Evolutionary conservation across 2,113 vertebrate genomes (phyloP), one percentile per base, ranked within the genome.

Genomic region (Odontophorus gujanensis): DNA sequence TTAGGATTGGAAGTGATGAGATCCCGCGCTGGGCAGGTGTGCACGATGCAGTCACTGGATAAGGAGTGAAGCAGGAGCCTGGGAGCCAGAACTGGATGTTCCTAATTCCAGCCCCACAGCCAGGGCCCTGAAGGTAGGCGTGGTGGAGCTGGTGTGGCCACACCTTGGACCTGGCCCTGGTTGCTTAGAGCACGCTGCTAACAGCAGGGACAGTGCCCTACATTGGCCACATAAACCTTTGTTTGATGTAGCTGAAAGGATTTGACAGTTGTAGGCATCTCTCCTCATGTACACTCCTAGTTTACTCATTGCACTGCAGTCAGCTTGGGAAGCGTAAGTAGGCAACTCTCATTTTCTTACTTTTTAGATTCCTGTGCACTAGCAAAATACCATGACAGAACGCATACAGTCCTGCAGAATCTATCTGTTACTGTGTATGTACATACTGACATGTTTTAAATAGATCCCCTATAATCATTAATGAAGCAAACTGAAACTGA

Each of bases 61-160:
- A 93, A 91, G 32, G 69, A 51, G 28, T 17, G 50, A 65, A 74
- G 85, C 87, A 3, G 1, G 72, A 90, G 73, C 38, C 91, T 79
- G 77, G 79, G 67, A 96, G 92, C 38, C 71, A 94, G 95, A 96
- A 95, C 96, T 96, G 95, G 95, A 90, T 95, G 95, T 96, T 96
- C 95, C 65, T 93, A 96, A 96, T 96, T 96, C 93, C 96, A 95
- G 92, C 90, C 85, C 82, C 1, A 1, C 92, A 96, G 88, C 85
- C 38, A 34, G 92, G 92, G 92, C 0, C 26, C 93, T 90, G 85
- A 59, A 85, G 90, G 77, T 80, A 94, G 96, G 96, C 48, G 95
- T 92, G 96, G 96, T 74, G 65, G 63, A 81, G 88, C 61, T 42
- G 51, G 81, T 32, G 25, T 38, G 16, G 92, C 90, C 96, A 91